Evolutionary conservation across 2,888 invertebrate genomes (phyloP).

Genomic region (Aphodius granarius): DNA sequence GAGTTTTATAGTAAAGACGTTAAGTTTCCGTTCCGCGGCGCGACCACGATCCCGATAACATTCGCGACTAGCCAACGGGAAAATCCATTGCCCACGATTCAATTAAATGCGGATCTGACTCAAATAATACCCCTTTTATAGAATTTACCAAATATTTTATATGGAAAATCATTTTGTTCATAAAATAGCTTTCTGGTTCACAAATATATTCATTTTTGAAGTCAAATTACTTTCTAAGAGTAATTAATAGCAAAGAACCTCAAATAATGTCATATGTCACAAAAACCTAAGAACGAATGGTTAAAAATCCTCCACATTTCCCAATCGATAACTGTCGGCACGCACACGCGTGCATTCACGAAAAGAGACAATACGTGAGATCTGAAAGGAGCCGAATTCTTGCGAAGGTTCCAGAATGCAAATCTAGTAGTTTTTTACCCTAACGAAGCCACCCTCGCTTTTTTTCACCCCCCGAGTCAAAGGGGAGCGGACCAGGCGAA

Average conservation of each 20-base stretch:
- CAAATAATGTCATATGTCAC: no score
- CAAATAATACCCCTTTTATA: neutral
- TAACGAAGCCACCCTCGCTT: slow-evolving; percentile 56
- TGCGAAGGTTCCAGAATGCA: slow-evolving; percentile 51
- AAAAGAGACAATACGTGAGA: slow-evolving; percentile 20
- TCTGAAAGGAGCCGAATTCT: slow-evolving; percentile 39
- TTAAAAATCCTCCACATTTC: slow-evolving; percentile 6
- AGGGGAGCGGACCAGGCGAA: slow-evolving; percentile 45
- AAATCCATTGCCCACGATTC: neutral
- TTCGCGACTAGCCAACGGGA: neutral
- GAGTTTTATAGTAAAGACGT: slow-evolving; percentile 19
- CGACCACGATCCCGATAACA: neutral
- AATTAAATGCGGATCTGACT: neutral
- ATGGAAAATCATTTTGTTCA: no score
- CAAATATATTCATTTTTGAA: no score
- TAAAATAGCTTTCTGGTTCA: no score
- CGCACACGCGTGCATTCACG: neutral
- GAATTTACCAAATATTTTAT: neutral
- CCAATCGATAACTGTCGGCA: slow-evolving; percentile 8
- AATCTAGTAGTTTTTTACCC: slow-evolving; percentile 55
- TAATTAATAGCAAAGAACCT: no score
- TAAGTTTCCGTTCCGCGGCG: slow-evolving; percentile 9
- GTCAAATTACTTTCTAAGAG: no score
- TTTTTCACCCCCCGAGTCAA: slow-evolving; percentile 54
- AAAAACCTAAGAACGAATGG: neutral